phyloP scores from a whole-genome alignment of 2,113 vertebrate species.

The human region DNA sequence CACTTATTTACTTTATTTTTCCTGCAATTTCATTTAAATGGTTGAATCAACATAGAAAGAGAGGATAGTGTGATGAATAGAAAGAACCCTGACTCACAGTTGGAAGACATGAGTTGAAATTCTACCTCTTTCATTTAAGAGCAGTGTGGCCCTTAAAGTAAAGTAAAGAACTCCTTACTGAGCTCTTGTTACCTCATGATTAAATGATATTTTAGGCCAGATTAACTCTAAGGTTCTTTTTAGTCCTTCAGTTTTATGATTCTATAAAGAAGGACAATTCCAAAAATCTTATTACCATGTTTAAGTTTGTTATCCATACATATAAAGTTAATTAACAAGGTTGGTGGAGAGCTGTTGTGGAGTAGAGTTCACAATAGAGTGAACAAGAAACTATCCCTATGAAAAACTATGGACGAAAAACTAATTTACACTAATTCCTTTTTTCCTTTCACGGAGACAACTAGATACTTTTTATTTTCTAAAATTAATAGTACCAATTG shows the following conservation, averaged over 20 bases:
- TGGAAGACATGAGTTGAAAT: neutral
- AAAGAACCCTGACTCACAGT: neutral
- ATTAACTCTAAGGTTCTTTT: conserved; percentile 37
- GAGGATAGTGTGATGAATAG: neutral
- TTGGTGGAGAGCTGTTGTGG: neutral
- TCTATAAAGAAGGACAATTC: neutral
- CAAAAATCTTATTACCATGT: conserved; percentile 7
- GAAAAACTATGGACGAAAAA: neutral
- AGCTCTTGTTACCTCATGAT: neutral
- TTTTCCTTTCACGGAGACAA: neutral
- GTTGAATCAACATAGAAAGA: neutral
- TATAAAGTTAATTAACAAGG: conserved; percentile 46
- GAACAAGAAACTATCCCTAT: neutral
- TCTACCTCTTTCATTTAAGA: conserved; percentile 14
- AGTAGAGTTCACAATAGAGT: neutral
- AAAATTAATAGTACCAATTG: neutral
- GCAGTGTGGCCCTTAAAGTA: neutral
- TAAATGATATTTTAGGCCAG: conserved; percentile 45
- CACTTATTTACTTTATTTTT: neutral
- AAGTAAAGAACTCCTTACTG: neutral
- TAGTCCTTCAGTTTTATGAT: conserved; percentile 25
- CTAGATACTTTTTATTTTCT: neutral
- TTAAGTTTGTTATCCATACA: conserved; percentile 35
- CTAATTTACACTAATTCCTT: neutral
- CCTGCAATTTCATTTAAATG: neutral